phyloP scores from a whole-genome alignment of 2,113 vertebrate genomes.

The Gobio gobio region DNA sequence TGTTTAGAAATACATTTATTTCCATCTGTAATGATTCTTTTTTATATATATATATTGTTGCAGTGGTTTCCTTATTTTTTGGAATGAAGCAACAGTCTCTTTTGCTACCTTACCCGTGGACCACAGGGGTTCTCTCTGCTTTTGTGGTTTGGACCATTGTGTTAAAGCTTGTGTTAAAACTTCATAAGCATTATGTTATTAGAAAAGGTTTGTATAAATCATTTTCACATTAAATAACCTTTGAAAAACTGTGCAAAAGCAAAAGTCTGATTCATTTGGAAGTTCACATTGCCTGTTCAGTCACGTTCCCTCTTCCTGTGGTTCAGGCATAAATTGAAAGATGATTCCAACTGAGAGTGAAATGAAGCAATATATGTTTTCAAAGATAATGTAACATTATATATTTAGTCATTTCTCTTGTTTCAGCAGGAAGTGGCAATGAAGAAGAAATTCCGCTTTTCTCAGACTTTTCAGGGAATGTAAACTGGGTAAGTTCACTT shows the following conservation, averaged over 20 bases:
- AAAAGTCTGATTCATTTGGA: background rate
- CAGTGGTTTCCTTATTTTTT: slow-evolving; percentile 79
- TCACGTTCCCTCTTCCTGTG: background rate
- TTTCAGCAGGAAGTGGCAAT: slow-evolving; percentile 11
- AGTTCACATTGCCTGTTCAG: background rate
- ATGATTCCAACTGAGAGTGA: background rate
- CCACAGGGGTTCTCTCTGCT: slow-evolving; percentile 77
- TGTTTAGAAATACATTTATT: background rate
- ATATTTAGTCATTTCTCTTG: background rate
- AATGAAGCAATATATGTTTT: background rate
- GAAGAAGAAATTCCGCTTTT: slow-evolving; percentile 35
- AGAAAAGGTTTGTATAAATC: slow-evolving; percentile 34
- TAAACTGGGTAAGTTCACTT: slow-evolving; percentile 33
- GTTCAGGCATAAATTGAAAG: background rate
- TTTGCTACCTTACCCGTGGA: slow-evolving; percentile 75
- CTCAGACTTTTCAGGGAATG: background rate
- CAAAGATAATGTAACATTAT: background rate
- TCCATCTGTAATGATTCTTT: background rate
- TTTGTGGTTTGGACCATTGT: slow-evolving; percentile 83
- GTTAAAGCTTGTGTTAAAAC: slow-evolving; percentile 76
- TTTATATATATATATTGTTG: too few species aligned
- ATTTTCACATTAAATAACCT: background rate
- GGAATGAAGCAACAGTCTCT: slow-evolving; percentile 81
- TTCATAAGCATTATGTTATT: slow-evolving; percentile 64
- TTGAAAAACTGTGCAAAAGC: background rate